Base-by-base conservation (phyloP, 2,888 invertebrate genomes). In the Vannuccia rotundouncinata region DNA sequence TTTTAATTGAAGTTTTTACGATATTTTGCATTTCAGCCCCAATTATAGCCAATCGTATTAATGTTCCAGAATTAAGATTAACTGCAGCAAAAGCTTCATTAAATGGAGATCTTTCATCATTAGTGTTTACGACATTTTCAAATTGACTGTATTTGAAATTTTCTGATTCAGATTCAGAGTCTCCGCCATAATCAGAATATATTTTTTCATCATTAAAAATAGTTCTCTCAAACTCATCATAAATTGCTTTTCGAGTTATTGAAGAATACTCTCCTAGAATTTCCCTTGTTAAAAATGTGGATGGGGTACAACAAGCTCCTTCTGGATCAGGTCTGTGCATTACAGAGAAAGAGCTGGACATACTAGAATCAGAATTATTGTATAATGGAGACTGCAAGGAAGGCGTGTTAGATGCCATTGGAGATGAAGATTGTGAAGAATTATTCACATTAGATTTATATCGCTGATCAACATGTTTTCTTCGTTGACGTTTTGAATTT, bases 21-120 rank as follows among this genome's bases (percentile, higher is more conserved):
- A 75, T 75, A 75, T 75, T 75, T 29, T 75, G 75, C 75, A 75
- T 75, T 31, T 75, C 75, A 29, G 75, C 75, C 29, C 75, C 30
- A 28, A 75, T 75, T 27, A 75, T 75, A 31, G 75, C 75, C 30
- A 31, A 75, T 10, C 75, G 75, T 25, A 75, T 75, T 22, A 75
- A 31, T 27, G 75, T 75, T 5, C 75, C 75, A 2, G 75, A 31
- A 75, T 75, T 75, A 22, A 75, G 75, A 75, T 31, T 75, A 31
- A 31, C 75, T 17, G 75, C 29, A 5, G 30, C 5, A n/a, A 75
- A 75, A 75, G 75, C 75, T 29, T 29, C 29, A 75, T 75, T 75
- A 5, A 75, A 5, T 22, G 75, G 5, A 27, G 13, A 2, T 29
- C 27, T 75, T 13, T 31, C 75, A 31, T 75, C 75, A n/a, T n/a